Evolutionary conservation across 2,888 invertebrate species (phyloP), one percentile per base, ranked within the genome.

Genomic region (Quadriops clusia): DNA sequence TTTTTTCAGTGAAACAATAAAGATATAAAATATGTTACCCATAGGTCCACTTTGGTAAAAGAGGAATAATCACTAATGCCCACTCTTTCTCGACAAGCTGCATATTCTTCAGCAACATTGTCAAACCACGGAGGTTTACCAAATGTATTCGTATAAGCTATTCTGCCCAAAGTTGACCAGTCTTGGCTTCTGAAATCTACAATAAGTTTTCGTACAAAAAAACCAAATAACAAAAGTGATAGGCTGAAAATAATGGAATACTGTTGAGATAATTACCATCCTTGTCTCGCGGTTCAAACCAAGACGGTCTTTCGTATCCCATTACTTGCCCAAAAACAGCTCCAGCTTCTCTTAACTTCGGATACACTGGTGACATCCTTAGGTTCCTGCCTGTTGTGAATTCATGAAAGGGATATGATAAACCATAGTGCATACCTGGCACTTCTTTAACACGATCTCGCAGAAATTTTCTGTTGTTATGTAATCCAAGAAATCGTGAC

Each of bases 261-360:
- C 9, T 23, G 7, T 23, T 25, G 12, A 21, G 13, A 23, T 18
- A 35, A 17, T 30, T 40, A 67, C 67, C 64, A 30, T 56, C 50
- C 32, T 61, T 60, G 30, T 63, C 60, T 8, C 62, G 56, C 14
- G 63, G 61, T 46, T 86, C 80, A 54, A 94, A 97, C 77, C 86
- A 95, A 17, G 84, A 75, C 0, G 95, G 93, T 38, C 95, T 67
- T 58, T 97, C 97, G 56, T 95, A 97, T 0, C 95, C 95, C 91
- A 95, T 95, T 15, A 89, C 86, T 58, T 95, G 94, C 0, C 91
- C 90, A 56, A 97, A 97, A 4, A 91, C 83, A 1, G 91, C 97
- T 0, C 94, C 94, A 6, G 82, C 84, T 53, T 86, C 86, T 40
- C 83, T 72, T 9, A 95, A 63, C 35, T 87, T 82, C 0, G 93